Conservation (phyloP, 2,113 vertebrate genomes). For the Uria aalge region DNA sequence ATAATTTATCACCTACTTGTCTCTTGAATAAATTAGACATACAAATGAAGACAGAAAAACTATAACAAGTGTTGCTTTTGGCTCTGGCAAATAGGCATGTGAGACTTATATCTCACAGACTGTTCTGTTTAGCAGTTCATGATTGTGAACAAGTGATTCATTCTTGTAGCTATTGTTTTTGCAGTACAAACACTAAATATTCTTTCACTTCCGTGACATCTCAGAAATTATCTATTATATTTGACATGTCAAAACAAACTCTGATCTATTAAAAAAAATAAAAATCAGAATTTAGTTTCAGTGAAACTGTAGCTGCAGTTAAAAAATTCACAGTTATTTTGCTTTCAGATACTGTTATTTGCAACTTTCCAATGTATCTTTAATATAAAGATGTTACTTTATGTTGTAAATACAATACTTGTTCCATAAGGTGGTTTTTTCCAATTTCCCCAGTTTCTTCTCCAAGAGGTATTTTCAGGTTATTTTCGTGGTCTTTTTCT, state of each 20-base stretch:
- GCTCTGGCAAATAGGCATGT: conserved; percentile 31
- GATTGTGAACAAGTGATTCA: conserved; percentile 35
- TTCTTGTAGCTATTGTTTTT: conserved; percentile 49
- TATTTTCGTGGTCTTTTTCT: neutral
- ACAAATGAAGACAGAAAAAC: conserved; percentile 33
- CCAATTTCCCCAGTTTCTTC: neutral
- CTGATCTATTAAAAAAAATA: neutral
- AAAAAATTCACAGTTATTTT: neutral
- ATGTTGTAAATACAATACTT: neutral
- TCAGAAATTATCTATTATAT: conserved; percentile 28
- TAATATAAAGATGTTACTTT: neutral
- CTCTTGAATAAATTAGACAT: conserved; percentile 55
- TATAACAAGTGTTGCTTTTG: conserved; percentile 43
- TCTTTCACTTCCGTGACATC: conserved; percentile 20
- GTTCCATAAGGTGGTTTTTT: neutral
- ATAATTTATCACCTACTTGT: conserved; percentile 47
- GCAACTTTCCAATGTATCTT: neutral
- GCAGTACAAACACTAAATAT: conserved; percentile 29
- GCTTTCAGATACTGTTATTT: neutral
- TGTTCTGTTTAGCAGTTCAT: conserved; percentile 45
- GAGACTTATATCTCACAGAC: conserved; percentile 49
- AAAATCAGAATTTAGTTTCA: neutral
- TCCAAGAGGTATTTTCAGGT: neutral
- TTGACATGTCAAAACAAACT: conserved; percentile 26
- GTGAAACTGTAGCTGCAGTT: neutral